Evolutionary conservation across 2,113 vertebrate genomes (phyloP).

Genomic region (Mormyrus iriodes): DNA sequence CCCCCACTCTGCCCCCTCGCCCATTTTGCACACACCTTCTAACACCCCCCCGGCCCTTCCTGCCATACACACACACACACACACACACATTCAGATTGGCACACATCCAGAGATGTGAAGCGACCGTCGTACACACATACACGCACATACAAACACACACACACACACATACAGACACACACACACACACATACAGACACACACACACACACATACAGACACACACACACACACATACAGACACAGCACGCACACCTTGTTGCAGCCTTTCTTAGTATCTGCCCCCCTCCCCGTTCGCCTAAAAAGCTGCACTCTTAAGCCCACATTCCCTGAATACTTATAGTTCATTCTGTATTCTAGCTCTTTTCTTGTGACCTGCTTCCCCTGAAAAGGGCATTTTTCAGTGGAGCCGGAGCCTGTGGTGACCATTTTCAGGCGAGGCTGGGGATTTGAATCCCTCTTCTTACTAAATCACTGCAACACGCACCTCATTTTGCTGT

Average conservation of each 20-base stretch:
- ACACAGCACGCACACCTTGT: neutral
- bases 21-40: slow-evolving; percentile 16
- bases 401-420: slow-evolving; percentile 22
- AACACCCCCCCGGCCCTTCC: slow-evolving; percentile 20
- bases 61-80: neutral
- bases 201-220: neutral
- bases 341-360: slow-evolving; percentile 18
- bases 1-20: slow-evolving; percentile 38
- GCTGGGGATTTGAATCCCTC: slow-evolving; percentile 14
- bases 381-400: slow-evolving; percentile 30
- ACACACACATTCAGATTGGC: neutral
- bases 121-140: neutral
- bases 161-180: neutral
- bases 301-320: slow-evolving; percentile 4
- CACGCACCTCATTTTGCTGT: slow-evolving; percentile 28
- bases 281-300: neutral
- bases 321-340: slow-evolving; percentile 41
- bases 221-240: neutral
- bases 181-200: slow-evolving; percentile 12
- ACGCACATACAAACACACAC: neutral
- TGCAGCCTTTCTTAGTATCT: slow-evolving; percentile 4
- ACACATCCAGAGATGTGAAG: neutral
- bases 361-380: slow-evolving; percentile 19
- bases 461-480: slow-evolving; percentile 28
- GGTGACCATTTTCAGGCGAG: slow-evolving; percentile 27